Percentiles rank a stretch among this genome's conserved stretches.
Conservation (phyloP, 2,113 vertebrate species). For the Balaeniceps rex region DNA sequence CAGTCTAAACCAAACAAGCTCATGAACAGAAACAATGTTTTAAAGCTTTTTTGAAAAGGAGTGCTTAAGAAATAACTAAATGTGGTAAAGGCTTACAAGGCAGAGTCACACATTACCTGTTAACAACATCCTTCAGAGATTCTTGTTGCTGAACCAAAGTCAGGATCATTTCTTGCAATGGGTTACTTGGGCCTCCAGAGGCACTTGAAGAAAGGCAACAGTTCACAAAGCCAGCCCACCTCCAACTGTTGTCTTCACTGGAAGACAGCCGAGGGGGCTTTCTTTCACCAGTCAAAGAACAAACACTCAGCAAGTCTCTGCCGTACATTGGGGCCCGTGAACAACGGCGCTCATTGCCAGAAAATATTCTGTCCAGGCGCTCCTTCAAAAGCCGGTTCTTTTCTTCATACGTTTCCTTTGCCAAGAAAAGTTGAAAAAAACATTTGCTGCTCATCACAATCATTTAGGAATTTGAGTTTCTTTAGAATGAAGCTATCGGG, state of each 20-base stretch:
- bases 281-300: conserved; percentile 59
- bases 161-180: conserved; percentile 69
- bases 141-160: conserved; percentile 64
- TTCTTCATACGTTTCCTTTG: conserved; percentile 85
- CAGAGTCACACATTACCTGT: conserved; percentile 68
- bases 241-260: conserved; percentile 62
- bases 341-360: conserved; percentile 87
- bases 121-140: conserved; percentile 57
- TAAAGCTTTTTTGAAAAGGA: neutral
- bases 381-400: conserved; percentile 84
- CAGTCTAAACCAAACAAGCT: neutral
- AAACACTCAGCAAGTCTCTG: conserved; percentile 81
- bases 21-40: neutral
- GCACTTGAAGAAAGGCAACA: conserved; percentile 44
- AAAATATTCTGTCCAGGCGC: conserved; percentile 82
- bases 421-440: neutral
- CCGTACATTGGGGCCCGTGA: conserved; percentile 85
- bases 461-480: neutral
- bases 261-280: neutral
- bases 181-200: neutral
- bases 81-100: neutral
- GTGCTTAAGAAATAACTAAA: neutral
- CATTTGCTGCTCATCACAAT: neutral
- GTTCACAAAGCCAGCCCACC: conserved; percentile 80
- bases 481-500: neutral